Conservation (phyloP, 2,797 vertebrate genomes). For the Huso huso region DNA sequence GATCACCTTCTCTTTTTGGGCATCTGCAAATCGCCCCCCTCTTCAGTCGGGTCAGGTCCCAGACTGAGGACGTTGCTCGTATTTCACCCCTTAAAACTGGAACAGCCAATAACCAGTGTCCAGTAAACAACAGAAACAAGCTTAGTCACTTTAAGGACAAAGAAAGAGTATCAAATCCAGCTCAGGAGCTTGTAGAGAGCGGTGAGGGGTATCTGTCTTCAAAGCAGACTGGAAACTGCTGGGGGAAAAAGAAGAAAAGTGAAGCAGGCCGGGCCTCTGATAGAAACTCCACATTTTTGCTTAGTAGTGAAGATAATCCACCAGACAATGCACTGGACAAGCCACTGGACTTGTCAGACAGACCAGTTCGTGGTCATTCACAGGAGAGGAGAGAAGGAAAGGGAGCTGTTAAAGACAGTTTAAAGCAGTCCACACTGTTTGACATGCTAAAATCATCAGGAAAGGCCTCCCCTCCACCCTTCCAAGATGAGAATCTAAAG, state of each 20-base stretch:
- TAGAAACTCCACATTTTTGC: constrained; percentile 35
- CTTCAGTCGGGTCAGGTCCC: constrained; percentile 35
- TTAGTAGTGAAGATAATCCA: constrained; percentile 44
- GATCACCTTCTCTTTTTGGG: constrained; percentile 57
- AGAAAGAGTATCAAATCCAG: constrained; percentile 8
- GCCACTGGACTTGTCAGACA: constrained; percentile 66
- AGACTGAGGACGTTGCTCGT: constrained; percentile 47
- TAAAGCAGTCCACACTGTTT: constrained; percentile 46
- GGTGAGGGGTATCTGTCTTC: constrained; percentile 21
- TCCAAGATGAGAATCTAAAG: constrained; percentile 35
- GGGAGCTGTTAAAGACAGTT: constrained; percentile 41
- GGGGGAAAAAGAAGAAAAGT: constrained; percentile 58
- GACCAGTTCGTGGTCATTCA: constrained; percentile 39
- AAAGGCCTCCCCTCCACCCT: constrained; percentile 33
- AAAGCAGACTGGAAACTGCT: constrained; percentile 41
- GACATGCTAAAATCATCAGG: constrained; percentile 43
- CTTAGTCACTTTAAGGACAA: background rate
- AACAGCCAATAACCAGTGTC: background rate
- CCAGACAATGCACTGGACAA: constrained; percentile 42
- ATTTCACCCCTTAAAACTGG: constrained; percentile 36
- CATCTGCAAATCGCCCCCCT: constrained; percentile 38
- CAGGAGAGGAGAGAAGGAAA: constrained; percentile 45
- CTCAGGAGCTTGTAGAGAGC: constrained; percentile 29
- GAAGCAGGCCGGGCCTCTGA: constrained; percentile 43
- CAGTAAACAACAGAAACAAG: constrained; percentile 12